These are phyloP conservation scores for Potamarius usumacintae DNA, from an alignment of 2,113 vertebrate genomes.

Conservation along the genomic window DNA sequence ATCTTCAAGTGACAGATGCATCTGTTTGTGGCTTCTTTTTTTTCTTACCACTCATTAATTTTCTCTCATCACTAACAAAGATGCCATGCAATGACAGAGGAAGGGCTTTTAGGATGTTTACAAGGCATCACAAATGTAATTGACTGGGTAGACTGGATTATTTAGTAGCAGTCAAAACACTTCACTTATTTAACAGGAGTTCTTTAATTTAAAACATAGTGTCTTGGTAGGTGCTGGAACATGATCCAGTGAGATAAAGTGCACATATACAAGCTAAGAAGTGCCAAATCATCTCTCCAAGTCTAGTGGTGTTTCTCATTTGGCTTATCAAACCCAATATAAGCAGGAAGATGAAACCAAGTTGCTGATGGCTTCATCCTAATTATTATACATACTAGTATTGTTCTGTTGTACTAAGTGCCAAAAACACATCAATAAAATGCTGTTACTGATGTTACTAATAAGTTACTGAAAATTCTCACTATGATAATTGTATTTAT, in stretches of 20 bases:
- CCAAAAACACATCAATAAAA: background rate
- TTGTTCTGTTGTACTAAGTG: background rate
- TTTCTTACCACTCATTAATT: slow-evolving; percentile 4
- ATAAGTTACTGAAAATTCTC: background rate
- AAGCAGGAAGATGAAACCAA: background rate
- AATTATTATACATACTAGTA: background rate
- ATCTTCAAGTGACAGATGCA: slow-evolving; percentile 40
- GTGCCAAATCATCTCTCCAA: background rate
- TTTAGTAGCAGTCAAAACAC: slow-evolving; percentile 9
- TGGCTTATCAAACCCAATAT: background rate
- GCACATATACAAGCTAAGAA: background rate
- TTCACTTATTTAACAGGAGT: background rate
- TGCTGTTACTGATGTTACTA: background rate
- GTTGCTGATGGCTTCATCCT: background rate
- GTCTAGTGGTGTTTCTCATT: background rate
- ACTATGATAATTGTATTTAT: background rate
- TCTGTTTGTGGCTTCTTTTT: slow-evolving; percentile 27
- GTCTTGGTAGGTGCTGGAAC: background rate
- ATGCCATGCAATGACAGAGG: slow-evolving; percentile 2
- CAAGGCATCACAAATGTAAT: background rate
- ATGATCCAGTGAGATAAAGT: background rate
- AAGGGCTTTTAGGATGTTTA: slow-evolving; percentile 18
- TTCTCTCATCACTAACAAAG: slow-evolving; percentile 13
- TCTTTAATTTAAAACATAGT: background rate
- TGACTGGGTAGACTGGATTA: background rate